Evolutionary conservation across 2,888 invertebrate species (phyloP).

Genomic region (Aelia acuminata): DNA sequence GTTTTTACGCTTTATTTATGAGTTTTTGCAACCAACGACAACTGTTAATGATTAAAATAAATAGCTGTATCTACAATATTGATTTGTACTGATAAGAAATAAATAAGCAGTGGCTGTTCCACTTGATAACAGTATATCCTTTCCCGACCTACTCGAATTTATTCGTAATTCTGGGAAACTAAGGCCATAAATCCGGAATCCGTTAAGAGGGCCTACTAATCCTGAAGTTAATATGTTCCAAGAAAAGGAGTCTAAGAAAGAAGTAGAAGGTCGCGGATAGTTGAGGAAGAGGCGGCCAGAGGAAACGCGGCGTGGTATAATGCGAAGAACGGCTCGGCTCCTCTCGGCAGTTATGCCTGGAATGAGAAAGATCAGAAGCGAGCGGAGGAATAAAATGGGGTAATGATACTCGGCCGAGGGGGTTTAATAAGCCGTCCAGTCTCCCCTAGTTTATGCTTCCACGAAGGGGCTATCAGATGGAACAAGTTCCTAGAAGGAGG

Average conservation of each 20-base stretch:
- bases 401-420: slow-evolving; percentile 27
- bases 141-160: not conserved
- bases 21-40: too few relatives aligned
- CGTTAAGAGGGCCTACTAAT: not conserved
- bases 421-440: slow-evolving; percentile 45
- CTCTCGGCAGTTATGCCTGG: slow-evolving; percentile 21
- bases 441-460: slow-evolving; percentile 56
- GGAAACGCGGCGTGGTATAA: not conserved
- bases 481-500: slow-evolving; percentile 55
- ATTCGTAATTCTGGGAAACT: not conserved
- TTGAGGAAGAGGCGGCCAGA: not conserved
- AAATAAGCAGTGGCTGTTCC: too few relatives aligned
- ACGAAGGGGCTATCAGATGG: slow-evolving; percentile 56
- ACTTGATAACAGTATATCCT: too few relatives aligned
- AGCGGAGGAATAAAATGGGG: slow-evolving; percentile 38
- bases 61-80: too few relatives aligned
- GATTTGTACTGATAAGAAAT: too few relatives aligned
- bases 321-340: not conserved
- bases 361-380: slow-evolving; percentile 37
- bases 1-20: too few relatives aligned
- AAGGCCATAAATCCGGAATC: not conserved
- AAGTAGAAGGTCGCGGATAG: not conserved
- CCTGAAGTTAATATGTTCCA: slow-evolving; percentile 34
- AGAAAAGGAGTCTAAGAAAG: not conserved
- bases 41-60: too few relatives aligned